Base-by-base conservation (phyloP, 2,888 invertebrate genomes). In the Tetrapedia diversipes region DNA sequence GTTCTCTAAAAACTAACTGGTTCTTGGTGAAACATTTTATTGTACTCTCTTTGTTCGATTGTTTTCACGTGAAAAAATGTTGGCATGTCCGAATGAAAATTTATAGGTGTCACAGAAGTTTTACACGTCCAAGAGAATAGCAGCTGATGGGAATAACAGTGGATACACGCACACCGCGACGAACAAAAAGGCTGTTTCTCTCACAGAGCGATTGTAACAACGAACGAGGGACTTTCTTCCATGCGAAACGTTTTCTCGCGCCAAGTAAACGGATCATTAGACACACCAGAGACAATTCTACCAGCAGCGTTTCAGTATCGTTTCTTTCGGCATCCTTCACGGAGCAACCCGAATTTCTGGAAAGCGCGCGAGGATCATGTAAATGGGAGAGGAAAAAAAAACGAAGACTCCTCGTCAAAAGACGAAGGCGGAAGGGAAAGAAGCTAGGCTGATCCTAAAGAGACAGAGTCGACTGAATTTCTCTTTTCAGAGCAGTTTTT, bases 311-410 rank as follows among this genome's bases (percentile, higher is more conserved):
- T 8, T 16, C 7, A 32, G 11, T 24, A 43, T 22, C 16, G 11
- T 43, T 51, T 57, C 57, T 22, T 24, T 32, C 1, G 8, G 6
- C 4, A 7, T 47, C 47, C 64, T 47, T 39, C 34, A 49, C 14
- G 49, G 2, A 24, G 34, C 69, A 63, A 57, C 69, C 49, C 63
- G 54, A 63, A 63, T 69, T 63, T 63, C 54, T 56, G 69, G 69
- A 73, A 69, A 63, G 63, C 27, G 32, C 19, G 59, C 29, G 10
- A 10, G 19, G 39, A 47, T 41, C 16, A 8, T 7, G 1, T 22
- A 27, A 49, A 37, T 4, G 16, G 45, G 34, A 37, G 10, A 19
- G 16, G 10, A 2, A 57, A 64, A 51, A 53, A 53, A 19, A 16
- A 8, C 14, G 14, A 16, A 4, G 7, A n/a, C n/a, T n/a, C n/a